Base-by-base conservation (phyloP, 1,140 invertebrate genomes). In the Bombus pyrosoma region DNA sequence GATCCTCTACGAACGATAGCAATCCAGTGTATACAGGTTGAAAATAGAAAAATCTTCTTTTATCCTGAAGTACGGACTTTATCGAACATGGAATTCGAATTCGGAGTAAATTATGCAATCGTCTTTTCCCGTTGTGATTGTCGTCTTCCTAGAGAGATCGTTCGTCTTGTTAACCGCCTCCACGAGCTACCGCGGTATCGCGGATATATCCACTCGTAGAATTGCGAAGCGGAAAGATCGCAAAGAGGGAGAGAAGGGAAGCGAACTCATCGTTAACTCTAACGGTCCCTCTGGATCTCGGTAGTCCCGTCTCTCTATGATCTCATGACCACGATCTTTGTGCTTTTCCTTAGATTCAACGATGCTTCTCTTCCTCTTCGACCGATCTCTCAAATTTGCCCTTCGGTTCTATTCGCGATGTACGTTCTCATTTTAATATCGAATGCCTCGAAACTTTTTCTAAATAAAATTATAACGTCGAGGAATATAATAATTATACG, bases 221-320 rank as follows among this genome's bases (percentile, higher is more conserved):
- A 79, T 71, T 57, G 75, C 82, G 22, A 74, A 62, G 75, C 69
- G 86, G 72, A 83, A 84, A 74, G 81, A 87, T 84, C 22, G 75
- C 43, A 59, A 59, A 34, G 34, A 66, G 69, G 13, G 37, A 62
- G 57, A 28, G 57, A 32, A 84, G 59, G 62, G 71, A 85, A 80
- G 82, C 75, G 75, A 77, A 83, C 57, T 79, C 86, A n/a, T 87
- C 74, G 81, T 87, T 85, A 87, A 84, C 86, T 85, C 82, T 87
- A 87, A 87, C 86, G 82, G 86, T 87, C 78, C 76, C 34, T 66
- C 22, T 41, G 53, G 12, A 84, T 87, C 86, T 84, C 57, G 69
- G 37, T 66, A 64, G 64, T 39, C 68, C 25, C 76, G n/a, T 85
- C 47, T 53, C 47, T 53, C 68, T 85, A 80, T 62, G 68, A 85